These are phyloP conservation scores for Larimichthys polyactis DNA, from an alignment of 2,113 vertebrate species.

Conservation along the genomic window DNA sequence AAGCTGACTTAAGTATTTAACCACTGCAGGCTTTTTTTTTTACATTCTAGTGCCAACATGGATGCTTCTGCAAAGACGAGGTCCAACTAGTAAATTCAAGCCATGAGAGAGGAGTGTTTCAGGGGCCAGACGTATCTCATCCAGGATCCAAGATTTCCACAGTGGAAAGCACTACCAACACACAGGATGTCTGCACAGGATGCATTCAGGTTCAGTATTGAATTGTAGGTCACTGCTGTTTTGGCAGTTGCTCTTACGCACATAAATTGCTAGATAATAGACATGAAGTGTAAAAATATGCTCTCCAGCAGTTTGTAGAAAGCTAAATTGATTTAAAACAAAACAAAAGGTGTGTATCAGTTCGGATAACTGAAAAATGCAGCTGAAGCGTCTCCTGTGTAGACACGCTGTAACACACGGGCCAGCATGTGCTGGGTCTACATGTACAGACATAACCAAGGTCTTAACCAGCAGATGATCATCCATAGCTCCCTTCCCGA, in stretches of 20 bases:
- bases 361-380: neutral
- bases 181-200: neutral
- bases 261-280: neutral
- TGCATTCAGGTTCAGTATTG: neutral
- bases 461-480: neutral
- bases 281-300: neutral
- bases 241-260: neutral
- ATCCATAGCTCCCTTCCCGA: neutral
- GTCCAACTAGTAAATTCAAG: neutral
- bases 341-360: neutral
- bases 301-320: neutral
- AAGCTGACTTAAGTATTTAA: conserved; percentile 22
- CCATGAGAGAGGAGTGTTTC: neutral
- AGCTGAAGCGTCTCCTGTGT: neutral
- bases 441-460: neutral
- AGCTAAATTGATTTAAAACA: neutral
- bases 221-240: neutral
- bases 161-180: neutral
- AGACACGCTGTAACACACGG: no score
- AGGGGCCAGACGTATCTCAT: neutral
- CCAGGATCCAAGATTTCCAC: neutral
- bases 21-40: neutral
- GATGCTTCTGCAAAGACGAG: neutral
- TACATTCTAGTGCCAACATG: conserved; percentile 7
- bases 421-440: no score